These are phyloP conservation scores for Laterallus jamaicensis DNA, from an alignment of 2,113 vertebrate genomes.

Conservation along the genomic window DNA sequence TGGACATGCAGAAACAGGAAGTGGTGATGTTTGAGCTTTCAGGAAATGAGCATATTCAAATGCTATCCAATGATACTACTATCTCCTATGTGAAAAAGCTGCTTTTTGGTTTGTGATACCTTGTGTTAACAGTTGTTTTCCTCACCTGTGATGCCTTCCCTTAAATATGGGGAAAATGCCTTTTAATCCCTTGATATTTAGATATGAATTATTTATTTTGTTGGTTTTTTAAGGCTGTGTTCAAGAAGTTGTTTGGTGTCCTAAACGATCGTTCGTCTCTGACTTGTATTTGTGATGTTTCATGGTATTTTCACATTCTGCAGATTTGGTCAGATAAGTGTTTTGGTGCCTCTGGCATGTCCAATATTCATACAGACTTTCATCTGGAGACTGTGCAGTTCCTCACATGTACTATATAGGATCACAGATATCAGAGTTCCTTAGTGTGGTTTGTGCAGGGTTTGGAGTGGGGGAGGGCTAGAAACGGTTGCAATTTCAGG, in stretches of 20 bases:
- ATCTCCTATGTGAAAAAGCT: conserved; percentile 88
- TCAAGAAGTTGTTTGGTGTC: conserved; percentile 34
- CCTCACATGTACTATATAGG: background rate
- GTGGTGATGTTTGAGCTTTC: conserved; percentile 83
- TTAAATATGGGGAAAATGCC: conserved; percentile 32
- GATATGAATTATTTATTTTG: conserved; percentile 59
- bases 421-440: background rate
- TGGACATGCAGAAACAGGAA: conserved; percentile 76
- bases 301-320: background rate
- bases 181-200: conserved; percentile 46
- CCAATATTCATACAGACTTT: background rate
- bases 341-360: conserved; percentile 41
- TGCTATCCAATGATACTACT: conserved; percentile 87
- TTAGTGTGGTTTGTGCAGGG: background rate
- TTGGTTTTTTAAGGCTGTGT: background rate
- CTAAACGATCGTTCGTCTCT: background rate
- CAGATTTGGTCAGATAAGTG: background rate
- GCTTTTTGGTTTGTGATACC: conserved; percentile 78
- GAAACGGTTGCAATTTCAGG: background rate
- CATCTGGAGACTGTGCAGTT: background rate
- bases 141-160: conserved; percentile 55
- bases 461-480: background rate
- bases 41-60: conserved; percentile 89
- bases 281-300: conserved; percentile 4
- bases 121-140: background rate